These are phyloP conservation scores for Habroteleia sp. DNA, from an alignment of 2,888 invertebrate species.

Conservation along the genomic window DNA sequence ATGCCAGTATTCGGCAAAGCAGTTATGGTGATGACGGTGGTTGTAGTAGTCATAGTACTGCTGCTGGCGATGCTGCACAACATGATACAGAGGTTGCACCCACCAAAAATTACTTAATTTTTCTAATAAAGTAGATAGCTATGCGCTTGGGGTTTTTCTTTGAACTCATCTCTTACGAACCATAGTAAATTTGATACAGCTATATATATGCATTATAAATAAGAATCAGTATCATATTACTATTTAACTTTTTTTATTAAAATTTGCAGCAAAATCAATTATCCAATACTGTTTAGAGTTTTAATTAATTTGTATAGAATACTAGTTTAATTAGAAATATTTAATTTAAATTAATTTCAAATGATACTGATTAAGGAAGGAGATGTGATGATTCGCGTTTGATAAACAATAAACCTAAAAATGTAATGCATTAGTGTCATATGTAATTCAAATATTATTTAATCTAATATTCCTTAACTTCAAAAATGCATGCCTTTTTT, in stretches of 20 bases:
- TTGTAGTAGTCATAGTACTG: slow-evolving; percentile 55
- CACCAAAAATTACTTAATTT: slow-evolving; percentile 35
- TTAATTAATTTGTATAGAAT: too few relatives aligned
- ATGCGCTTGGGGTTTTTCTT: slow-evolving; percentile 14
- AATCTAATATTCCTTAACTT: too few relatives aligned
- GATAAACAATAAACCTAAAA: too few relatives aligned
- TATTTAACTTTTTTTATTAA: slow-evolving; percentile 6
- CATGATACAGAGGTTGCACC: slow-evolving; percentile 49
- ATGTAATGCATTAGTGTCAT: too few relatives aligned
- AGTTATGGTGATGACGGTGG: slow-evolving; percentile 53
- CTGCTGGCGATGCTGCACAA: slow-evolving; percentile 50
- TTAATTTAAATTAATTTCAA: too few relatives aligned
- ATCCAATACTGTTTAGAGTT: too few relatives aligned
- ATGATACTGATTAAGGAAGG: too few relatives aligned
- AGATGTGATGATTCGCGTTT: too few relatives aligned
- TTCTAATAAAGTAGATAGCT: slow-evolving; percentile 12
- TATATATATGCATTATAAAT: background rate
- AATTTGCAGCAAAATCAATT: too few relatives aligned
- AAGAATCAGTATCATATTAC: slow-evolving; percentile 9
- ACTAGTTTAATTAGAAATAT: too few relatives aligned
- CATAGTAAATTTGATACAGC: slow-evolving; percentile 7
- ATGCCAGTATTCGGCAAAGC: slow-evolving; percentile 64
- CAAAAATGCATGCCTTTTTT: too few relatives aligned
- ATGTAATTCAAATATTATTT: too few relatives aligned
- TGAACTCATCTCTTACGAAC: slow-evolving; percentile 10